Conservation (phyloP, 1,140 invertebrate genomes). For the Temnothorax curvispinosus region DNA sequence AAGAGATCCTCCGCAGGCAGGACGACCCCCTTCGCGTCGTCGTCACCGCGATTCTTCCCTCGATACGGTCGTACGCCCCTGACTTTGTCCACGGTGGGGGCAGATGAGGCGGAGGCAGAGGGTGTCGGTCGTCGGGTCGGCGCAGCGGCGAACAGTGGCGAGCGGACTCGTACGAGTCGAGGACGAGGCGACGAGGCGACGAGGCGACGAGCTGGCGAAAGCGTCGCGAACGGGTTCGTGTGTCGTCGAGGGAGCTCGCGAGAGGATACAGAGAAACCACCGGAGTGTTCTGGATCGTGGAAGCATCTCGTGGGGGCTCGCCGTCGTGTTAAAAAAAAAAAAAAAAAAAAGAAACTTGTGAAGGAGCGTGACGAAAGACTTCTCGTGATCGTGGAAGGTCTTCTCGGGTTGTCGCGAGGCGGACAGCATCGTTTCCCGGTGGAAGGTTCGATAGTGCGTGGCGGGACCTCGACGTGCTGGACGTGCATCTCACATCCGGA, state of each 20-base stretch:
- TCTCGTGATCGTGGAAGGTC: not conserved
- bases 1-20: not conserved
- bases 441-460: not conserved
- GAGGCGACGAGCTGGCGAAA: not conserved
- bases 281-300: not conserved
- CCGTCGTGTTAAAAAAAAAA: not conserved
- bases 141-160: conserved; percentile 56
- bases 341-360: not conserved
- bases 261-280: no score
- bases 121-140: conserved; percentile 67
- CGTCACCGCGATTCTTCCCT: not conserved
- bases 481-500: not conserved
- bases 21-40: not conserved
- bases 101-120: conserved; percentile 50
- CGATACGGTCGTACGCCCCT: conserved; percentile 54
- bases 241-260: not conserved
- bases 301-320: not conserved
- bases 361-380: not conserved
- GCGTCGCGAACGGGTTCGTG: not conserved
- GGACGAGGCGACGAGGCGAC: not conserved
- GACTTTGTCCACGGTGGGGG: conserved; percentile 35
- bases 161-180: conserved; percentile 61
- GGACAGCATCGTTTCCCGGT: not conserved
- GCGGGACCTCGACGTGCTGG: not conserved
- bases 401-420: not conserved